Evolutionary conservation across 2,113 vertebrate species (phyloP), one percentile per base, ranked within the genome.

Genomic region (Percina caprodes): DNA sequence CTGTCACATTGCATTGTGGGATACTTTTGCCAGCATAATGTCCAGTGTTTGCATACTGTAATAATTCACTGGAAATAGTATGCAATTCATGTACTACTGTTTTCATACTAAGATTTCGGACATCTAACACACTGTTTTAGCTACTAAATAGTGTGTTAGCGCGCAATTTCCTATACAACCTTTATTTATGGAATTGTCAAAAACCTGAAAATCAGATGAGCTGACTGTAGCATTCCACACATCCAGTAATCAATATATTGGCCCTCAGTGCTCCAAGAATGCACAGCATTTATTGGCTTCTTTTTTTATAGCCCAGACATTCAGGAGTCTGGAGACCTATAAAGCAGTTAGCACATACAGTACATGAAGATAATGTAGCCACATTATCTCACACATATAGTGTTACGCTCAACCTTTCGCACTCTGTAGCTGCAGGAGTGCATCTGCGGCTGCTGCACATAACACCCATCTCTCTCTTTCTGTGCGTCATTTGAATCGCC

Each of bases 301-400:
- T 16, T 4, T 18, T 39, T 71, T 59, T 58, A 46, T 39, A 46
- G 69, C 13, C 23, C 55, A 59, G 39, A 72, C 69, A 58, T 46
- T 21, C 16, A n/a, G 69, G 69, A 48, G 69, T 46, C 54, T 42
- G 9, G 63, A 49, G 15, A 19, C 45, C 26, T 49, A 16, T 66
- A 48, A 66, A 42, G n/a, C 42, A 48, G 13, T 48, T 48, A 46
- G 15, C 5, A 48, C 63, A 48, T 21, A 12, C 18, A 67, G 65
- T 30, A 51, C 21, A 51, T 21, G 65, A 30, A 51, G 45, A 67
- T 67, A 33, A 51, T 33, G 46, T 13, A 30, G 65, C 30, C 45
- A 26, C 24, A 18, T 21, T 67, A 30, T 67, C 45, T 49, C 39
- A 65, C 62, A 46, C 62, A 65, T 24, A 42, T 42, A 42, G 9